Percentiles rank a stretch among this genome's conserved stretches.
phyloP scores from a whole-genome alignment of 2,888 invertebrate genomes.

The Epicampocera succincta region DNA sequence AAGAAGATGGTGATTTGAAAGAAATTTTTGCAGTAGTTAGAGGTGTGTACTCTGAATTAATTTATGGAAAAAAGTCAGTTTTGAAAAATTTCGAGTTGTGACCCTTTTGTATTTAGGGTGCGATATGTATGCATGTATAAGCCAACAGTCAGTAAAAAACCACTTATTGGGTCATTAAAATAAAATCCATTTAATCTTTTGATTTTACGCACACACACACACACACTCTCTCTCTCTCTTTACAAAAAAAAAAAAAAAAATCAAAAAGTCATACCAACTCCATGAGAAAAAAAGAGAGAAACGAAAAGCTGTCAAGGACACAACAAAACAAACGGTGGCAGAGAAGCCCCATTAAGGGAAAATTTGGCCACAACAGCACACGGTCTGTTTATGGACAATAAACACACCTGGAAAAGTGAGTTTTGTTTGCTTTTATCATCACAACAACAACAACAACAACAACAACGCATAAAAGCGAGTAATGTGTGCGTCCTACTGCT shows the following conservation, averaged over 20 bases:
- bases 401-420: slow-evolving; percentile 18
- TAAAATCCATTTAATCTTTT: slow-evolving; percentile 17
- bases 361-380: slow-evolving; percentile 13
- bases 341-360: slow-evolving; percentile 6
- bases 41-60: too few species aligned
- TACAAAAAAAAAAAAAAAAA: background rate
- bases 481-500: background rate
- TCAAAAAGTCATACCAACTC: background rate
- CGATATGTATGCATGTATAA: too few species aligned
- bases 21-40: too few species aligned
- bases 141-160: too few species aligned
- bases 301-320: background rate
- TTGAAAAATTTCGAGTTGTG: too few species aligned
- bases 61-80: too few species aligned
- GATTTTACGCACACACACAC: too few species aligned
- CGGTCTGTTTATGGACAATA: slow-evolving; percentile 33
- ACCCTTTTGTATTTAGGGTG: too few species aligned
- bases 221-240: background rate
- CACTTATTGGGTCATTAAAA: slow-evolving; percentile 5
- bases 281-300: background rate
- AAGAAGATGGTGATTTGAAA: too few species aligned
- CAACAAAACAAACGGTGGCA: background rate
- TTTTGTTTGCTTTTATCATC: background rate
- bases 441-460: background rate
- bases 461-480: background rate